Conservation (phyloP, 2,113 vertebrate species). For the Pitta sordida region DNA sequence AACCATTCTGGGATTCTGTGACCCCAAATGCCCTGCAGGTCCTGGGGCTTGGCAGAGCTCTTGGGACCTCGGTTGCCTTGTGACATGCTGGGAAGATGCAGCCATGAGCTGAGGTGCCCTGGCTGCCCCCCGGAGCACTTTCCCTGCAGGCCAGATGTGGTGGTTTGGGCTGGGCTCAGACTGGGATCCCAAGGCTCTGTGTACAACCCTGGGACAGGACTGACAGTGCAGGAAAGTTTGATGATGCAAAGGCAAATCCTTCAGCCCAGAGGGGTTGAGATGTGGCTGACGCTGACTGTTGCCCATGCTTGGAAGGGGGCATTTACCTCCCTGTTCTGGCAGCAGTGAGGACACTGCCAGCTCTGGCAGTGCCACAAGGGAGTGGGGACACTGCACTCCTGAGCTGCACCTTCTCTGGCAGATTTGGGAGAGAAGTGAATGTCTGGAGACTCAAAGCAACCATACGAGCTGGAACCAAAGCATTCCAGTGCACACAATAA, state of each 20-base stretch:
- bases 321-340: background rate
- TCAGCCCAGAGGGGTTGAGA: background rate
- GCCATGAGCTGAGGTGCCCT: background rate
- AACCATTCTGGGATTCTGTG: background rate
- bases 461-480: background rate
- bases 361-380: background rate
- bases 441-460: background rate
- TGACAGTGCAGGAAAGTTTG: background rate
- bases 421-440: background rate
- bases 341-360: fast-evolving
- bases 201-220: background rate
- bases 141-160: background rate
- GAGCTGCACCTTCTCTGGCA: background rate
- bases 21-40: background rate
- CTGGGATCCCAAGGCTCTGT: background rate
- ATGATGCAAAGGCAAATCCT: background rate
- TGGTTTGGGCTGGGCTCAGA: background rate
- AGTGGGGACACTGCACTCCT: fast-evolving
- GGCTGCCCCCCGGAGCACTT: background rate
- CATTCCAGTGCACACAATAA: background rate
- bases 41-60: background rate
- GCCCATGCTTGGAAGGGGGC: background rate
- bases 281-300: fast-evolving
- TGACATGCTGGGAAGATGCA: background rate
- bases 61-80: background rate